Conservation (phyloP, 1,140 invertebrate genomes). For the Drosophila saltans region DNA sequence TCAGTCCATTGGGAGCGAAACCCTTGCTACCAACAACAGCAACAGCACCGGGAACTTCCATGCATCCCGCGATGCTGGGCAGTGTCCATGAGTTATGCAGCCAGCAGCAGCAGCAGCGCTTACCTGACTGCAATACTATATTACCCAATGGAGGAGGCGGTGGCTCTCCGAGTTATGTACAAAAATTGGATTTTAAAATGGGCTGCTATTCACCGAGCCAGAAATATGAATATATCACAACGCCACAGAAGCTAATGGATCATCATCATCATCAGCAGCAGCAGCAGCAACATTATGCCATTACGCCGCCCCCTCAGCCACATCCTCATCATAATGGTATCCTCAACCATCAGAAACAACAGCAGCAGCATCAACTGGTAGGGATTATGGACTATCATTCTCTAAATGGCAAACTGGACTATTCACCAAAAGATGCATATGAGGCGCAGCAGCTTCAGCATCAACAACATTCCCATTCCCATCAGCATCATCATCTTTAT, state of each 20-base stretch:
- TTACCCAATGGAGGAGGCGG: conserved; percentile 67
- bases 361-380: conserved; percentile 56
- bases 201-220: conserved; percentile 81
- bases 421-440: conserved; percentile 75
- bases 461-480: conserved; percentile 23
- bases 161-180: conserved; percentile 75
- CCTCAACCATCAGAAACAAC: conserved; percentile 62
- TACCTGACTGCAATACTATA: conserved; percentile 81
- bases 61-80: conserved; percentile 87
- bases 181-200: conserved; percentile 78
- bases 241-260: conserved; percentile 68
- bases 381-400: conserved; percentile 72
- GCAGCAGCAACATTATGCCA: conserved; percentile 70
- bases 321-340: conserved; percentile 68
- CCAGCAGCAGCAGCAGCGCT: conserved; percentile 68
- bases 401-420: conserved; percentile 75
- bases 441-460: conserved; percentile 67
- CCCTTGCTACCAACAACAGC: conserved; percentile 77
- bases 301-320: conserved; percentile 60
- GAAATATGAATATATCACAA: conserved; percentile 80
- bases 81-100: conserved; percentile 72
- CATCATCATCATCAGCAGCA: conserved; percentile 57
- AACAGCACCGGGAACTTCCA: conserved; percentile 30
- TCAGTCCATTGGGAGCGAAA: conserved; percentile 81
- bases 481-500: conserved; percentile 59